Evolutionary conservation across 2,888 invertebrate species (phyloP).

Genomic region (Bombyx huttoni): DNA sequence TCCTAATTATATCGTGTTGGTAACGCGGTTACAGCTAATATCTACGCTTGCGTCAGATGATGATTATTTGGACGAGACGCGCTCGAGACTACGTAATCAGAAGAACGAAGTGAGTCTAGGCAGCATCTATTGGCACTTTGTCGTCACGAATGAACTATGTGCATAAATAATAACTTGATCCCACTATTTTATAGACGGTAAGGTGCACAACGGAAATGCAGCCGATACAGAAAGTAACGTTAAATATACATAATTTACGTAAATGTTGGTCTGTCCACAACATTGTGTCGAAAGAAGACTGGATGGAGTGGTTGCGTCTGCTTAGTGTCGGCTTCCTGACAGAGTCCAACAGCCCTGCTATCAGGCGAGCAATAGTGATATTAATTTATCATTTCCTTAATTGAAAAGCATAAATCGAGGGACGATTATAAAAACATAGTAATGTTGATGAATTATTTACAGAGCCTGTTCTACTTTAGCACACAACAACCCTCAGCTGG

Average conservation of each 20-base stretch:
- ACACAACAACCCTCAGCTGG: conserved; percentile 93
- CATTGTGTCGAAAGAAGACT: conserved; percentile 96
- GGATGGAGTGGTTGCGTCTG: conserved; percentile 96
- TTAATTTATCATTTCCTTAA: not conserved
- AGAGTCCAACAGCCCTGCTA: conserved; percentile 94
- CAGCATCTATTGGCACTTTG: not conserved
- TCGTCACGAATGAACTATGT: too few relatives aligned
- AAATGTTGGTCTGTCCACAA: conserved; percentile 90
- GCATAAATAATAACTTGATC: not conserved
- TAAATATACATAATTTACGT: conserved; percentile 85
- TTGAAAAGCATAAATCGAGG: too few relatives aligned
- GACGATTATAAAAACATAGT: too few relatives aligned
- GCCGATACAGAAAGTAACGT: conserved; percentile 82
- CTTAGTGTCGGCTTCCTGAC: conserved; percentile 92
- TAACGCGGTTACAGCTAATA: conserved; percentile 80
- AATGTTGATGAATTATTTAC: conserved; percentile 9
- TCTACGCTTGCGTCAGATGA: conserved; percentile 84
- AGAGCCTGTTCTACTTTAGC: conserved; percentile 92
- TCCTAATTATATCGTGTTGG: conserved; percentile 83
- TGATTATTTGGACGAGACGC: conserved; percentile 77
- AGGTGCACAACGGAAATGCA: conserved; percentile 54
- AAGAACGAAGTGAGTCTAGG: conserved; percentile 75
- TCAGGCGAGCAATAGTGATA: conserved; percentile 62
- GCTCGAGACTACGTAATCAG: conserved; percentile 77
- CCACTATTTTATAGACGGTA: conserved; percentile 34